Evolutionary conservation across 30 jellyfish, hydroid and myxozoan species (phyloP).

Genomic region (Mastigias papua): DNA sequence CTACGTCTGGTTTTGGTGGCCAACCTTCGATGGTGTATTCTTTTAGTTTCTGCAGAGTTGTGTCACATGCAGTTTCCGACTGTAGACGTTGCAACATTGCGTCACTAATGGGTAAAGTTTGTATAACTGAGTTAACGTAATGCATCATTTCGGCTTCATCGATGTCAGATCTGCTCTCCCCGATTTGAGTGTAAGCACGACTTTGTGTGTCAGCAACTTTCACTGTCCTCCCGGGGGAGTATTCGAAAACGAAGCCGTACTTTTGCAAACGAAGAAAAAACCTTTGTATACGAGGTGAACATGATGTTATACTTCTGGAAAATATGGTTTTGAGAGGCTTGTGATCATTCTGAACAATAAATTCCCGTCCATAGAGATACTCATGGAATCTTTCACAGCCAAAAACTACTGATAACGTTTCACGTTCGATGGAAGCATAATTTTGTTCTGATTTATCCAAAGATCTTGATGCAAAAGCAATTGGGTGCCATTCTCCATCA

Average conservation of each 20-base stretch:
- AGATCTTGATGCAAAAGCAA: conserved; percentile 31
- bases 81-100: conserved; percentile 18
- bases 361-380: no score
- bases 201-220: conserved; percentile 40
- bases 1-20: conserved; percentile 11
- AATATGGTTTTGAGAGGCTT: conserved; percentile 19
- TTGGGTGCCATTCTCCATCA: conserved; percentile 13
- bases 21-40: conserved; percentile 18
- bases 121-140: conserved; percentile 23
- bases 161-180: background rate
- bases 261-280: conserved; percentile 20
- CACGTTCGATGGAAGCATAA: conserved; percentile 35
- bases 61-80: conserved; percentile 23
- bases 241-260: conserved; percentile 29
- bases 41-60: conserved; percentile 9
- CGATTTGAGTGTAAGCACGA: conserved; percentile 12
- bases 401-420: conserved; percentile 14
- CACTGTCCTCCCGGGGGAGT: conserved; percentile 26
- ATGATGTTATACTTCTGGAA: conserved; percentile 2
- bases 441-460: background rate
- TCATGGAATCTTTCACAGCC: no score
- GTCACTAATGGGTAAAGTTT: conserved; percentile 4
- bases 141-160: background rate
- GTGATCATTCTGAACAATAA: conserved; percentile 31
- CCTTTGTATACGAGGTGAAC: conserved; percentile 31